Conservation (phyloP, 2,888 invertebrate species). For the Iphiclides podalirius region DNA sequence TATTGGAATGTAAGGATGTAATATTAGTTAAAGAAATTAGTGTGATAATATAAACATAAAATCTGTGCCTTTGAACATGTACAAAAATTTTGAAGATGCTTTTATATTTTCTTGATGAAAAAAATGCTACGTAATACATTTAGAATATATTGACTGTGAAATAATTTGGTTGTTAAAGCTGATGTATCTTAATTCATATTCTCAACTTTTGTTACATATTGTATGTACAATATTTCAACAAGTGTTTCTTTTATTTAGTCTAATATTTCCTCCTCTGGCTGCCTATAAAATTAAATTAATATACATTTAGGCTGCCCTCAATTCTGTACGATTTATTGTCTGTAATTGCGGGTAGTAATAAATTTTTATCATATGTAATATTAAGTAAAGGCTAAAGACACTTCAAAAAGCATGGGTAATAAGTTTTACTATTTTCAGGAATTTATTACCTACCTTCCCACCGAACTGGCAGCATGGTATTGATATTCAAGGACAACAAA, state of each 20-base stretch:
- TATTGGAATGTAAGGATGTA: not conserved
- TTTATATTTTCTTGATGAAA: not conserved
- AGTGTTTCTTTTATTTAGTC: too few relatives aligned
- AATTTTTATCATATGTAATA: too few relatives aligned
- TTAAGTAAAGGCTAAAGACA: too few relatives aligned
- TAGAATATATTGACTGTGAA: not conserved
- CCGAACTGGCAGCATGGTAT: constrained; percentile 73
- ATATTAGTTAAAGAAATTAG: too few relatives aligned
- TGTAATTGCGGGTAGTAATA: constrained; percentile 10
- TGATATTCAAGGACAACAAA: constrained; percentile 73
- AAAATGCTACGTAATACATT: too few relatives aligned
- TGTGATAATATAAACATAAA: not conserved
- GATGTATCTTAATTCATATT: too few relatives aligned
- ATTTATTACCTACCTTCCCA: constrained; percentile 73
- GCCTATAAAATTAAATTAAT: too few relatives aligned
- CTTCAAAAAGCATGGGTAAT: constrained; percentile 26
- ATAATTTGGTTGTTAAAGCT: not conserved
- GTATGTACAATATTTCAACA: too few relatives aligned
- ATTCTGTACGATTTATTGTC: not conserved
- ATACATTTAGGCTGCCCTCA: constrained; percentile 15
- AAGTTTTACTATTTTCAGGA: constrained; percentile 47
- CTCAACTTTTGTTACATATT: too few relatives aligned
- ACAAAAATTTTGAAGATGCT: not conserved
- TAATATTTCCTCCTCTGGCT: too few relatives aligned
- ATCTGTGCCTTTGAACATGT: constrained; percentile 8